Evolutionary conservation across 1,140 invertebrate species (phyloP), one percentile per base, ranked within the genome.

Genomic region (Leucophenga varia): DNA sequence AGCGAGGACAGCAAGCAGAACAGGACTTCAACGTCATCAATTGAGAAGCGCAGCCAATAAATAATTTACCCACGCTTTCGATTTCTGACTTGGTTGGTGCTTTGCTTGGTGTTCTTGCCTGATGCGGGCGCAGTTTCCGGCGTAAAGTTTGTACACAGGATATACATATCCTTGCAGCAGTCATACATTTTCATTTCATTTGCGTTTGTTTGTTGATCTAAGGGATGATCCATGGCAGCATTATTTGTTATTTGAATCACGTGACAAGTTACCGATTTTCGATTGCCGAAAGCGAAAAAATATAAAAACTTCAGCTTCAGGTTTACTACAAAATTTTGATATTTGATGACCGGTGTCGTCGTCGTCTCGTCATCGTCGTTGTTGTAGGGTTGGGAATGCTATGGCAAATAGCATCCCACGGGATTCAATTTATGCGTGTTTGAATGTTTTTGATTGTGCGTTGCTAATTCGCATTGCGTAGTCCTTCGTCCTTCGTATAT

Each of bases 381-480:
- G n/a, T 37, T 25, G 22, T 25, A 10, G 22, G 22, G 22, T 25
- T 67, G 63, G 63, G 63, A 67, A 67, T 45, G 25, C 34, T 46
- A 44, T 50, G 49, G 34, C 57, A 56, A 25, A 67, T 68, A 68
- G 54, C 63, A 67, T 67, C 63, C 63, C 63, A 67, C 63, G 63
- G 63, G 63, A 67, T 67, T 67, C 63, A 67, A 67, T 67, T 67
- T 67, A 67, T 67, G 63, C 64, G 64, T 67, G 63, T 67, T 67
- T 67, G 63, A 67, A 67, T 67, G 63, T 67, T 67, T 67, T 67
- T 67, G 63, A 67, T 67, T 67, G 63, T 46, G 54, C 63, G 49
- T 56, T 63, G 63, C 63, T 68, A 67, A 67, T 67, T 67, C 64
- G n/a, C n/a, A n/a, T n/a, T n/a, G n/a, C n/a, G n/a, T n/a, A n/a